Base-by-base conservation (phyloP, 2,113 vertebrate genomes). In the Mustela lutreola region DNA sequence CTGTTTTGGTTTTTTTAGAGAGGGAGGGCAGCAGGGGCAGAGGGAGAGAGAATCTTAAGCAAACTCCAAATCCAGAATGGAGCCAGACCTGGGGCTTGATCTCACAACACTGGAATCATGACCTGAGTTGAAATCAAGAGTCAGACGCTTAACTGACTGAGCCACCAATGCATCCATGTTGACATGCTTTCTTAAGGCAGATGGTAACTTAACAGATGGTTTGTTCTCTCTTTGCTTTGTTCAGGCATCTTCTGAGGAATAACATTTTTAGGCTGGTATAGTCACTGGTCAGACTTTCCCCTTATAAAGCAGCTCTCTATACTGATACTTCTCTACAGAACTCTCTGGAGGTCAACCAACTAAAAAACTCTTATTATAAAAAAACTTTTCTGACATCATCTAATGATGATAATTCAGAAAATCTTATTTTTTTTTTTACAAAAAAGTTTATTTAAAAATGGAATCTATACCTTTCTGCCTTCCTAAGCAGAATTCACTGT, bases 401-500 rank as follows among this genome's bases (percentile, higher is more conserved):
- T 78, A 83, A 75, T 65, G 36, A 62, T 42, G 28, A 11, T 36
- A n/a, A 53, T 33, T 91, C 65, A 89, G 83, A 80, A 56, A 75
- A 84, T 11, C 48, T 86, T 75, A 65, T 50, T 48, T n/a, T 89
- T 87, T 96, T 71, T 78, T 19, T 36, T 36, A 36, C 36, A 36
- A 86, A 92, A 85, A 53, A 62, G 92, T 28, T 89, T 62, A 95
- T 31, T 91, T 76, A 18, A 87, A 93, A 85, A 45, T 71, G 42
- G 42, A 76, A 63, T 53, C 14, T 84, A 31, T 22, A 26, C 42
- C 42, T 80, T 50, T 71, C 48, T 79, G 45, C 36, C 63, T 89
- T 73, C 42, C 82, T 58, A 62, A 79, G 39, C 16, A 84, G 42
- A 60, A 62, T 19, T 62, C 60, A 71, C 14, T 81, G 42, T 63